Percentiles rank a stretch among this genome's conserved stretches.
Conservation (phyloP, 23 tunicate genomes). For the Corella eumyota region DNA sequence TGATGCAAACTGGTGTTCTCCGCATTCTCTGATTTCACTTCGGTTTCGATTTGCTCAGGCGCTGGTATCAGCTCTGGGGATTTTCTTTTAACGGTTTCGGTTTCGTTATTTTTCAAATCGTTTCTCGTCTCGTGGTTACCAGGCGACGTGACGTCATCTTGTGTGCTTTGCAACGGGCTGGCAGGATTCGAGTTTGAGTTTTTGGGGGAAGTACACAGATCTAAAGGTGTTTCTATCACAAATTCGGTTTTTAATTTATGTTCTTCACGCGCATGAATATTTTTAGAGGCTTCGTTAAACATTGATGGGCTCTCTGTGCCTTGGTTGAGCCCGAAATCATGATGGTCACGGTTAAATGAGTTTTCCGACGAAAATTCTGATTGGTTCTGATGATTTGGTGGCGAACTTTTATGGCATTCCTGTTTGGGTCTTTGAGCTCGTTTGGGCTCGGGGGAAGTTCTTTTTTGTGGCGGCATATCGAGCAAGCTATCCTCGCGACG, state of each 20-base stretch:
- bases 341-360: background rate
- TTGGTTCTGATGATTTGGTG: no score
- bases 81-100: background rate
- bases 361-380: background rate
- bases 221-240: constrained; percentile 36
- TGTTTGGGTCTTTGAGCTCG: background rate
- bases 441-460: background rate
- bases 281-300: background rate
- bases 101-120: background rate
- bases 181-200: constrained; percentile 22
- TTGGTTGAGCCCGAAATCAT: background rate
- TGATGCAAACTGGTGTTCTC: background rate
- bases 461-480: constrained; percentile 2
- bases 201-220: constrained; percentile 77
- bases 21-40: constrained; percentile 3
- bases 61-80: constrained; percentile 38
- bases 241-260: background rate
- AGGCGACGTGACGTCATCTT: background rate
- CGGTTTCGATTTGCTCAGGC: constrained; percentile 17
- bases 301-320: background rate
- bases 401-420: background rate
- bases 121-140: background rate
- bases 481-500: background rate
- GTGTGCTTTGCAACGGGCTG: constrained; percentile 8
- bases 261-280: background rate